Conservation (phyloP, 2,797 vertebrate genomes). For the Otus scops region DNA sequence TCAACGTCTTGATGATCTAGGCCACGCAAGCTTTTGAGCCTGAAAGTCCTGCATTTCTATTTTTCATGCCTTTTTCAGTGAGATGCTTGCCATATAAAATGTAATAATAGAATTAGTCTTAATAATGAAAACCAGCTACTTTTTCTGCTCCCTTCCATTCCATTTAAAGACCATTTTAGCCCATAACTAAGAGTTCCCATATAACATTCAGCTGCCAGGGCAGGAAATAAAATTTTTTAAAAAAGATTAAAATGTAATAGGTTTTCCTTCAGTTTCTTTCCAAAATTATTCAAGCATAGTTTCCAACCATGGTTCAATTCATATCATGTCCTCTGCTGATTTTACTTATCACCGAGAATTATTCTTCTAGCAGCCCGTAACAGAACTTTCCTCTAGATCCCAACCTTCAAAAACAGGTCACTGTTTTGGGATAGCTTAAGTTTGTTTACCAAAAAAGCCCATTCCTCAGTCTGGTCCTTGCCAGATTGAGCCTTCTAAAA, state of each 20-base stretch:
- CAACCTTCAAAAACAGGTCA: not conserved
- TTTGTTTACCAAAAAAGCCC: not conserved
- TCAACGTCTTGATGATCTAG: not conserved
- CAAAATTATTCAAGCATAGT: not conserved
- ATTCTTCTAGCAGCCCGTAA: not conserved
- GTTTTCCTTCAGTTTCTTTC: not conserved
- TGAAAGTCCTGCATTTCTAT: not conserved
- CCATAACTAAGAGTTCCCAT: not conserved
- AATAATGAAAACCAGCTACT: slow-evolving; percentile 25
- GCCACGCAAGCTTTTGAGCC: not conserved
- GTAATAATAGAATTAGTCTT: not conserved
- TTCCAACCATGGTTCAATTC: not conserved
- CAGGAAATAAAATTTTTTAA: not conserved
- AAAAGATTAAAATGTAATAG: not conserved
- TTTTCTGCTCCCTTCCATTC: not conserved
- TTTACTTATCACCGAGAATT: not conserved
- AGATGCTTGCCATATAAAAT: not conserved
- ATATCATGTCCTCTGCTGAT: not conserved
- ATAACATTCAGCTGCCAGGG: not conserved
- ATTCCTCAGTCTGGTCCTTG: not conserved
- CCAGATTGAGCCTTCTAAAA: not conserved
- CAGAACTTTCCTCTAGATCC: not conserved
- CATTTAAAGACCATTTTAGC: not conserved
- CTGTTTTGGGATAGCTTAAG: not conserved
- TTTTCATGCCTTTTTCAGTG: not conserved